Base-by-base conservation (phyloP, 2,113 vertebrate genomes). In the Gallinago jamesoni region DNA sequence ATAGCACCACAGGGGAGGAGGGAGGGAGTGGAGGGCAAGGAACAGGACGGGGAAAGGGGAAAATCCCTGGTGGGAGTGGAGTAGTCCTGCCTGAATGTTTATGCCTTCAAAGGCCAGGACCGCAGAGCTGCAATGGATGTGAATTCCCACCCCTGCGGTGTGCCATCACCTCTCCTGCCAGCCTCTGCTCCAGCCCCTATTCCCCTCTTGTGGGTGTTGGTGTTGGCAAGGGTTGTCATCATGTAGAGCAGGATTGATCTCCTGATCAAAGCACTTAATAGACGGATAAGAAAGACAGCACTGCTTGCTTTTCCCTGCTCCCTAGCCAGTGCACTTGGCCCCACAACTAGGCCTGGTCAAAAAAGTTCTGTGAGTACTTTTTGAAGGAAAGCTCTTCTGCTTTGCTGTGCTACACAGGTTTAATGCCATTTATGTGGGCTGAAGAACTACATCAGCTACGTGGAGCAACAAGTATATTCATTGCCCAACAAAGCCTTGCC, bases 391-490 rank as follows among this genome's bases (percentile, higher is more conserved):
- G 18, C 14, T 62, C 31, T 55, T 21, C 45, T 56, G 48, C 53
- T 80, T 73, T 41, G 43, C 45, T 69, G 35, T 3, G 4, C 67
- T 72, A 4, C 22, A 0, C 21, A 13, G 23, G 21, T 63, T 77
- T 17, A 64, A 14, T 39, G 45, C 6, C 0, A 3, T 39, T 39
- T 39, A 35, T 0, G 0, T 55, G 7, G 4, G 37, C 76, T 76
- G 76, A 86, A 30, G 67, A 93, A 39, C 25, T 47, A 57, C 35
- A 31, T 57, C 20, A 0, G 0, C 52, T 47, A 14, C 1, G 0
- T 37, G 57, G 20, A 52, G 19, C 62, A 64, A 20, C 0, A 2
- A 62, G 33, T n/a, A 17, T 21, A 14, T 47, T 70, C 17, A 17
- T 48, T 8, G 3, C 20, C 56, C 78, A 53, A 69, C 16, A 45